Base-by-base conservation (phyloP, 2,797 vertebrate genomes). In the Microhierax caerulescens region DNA sequence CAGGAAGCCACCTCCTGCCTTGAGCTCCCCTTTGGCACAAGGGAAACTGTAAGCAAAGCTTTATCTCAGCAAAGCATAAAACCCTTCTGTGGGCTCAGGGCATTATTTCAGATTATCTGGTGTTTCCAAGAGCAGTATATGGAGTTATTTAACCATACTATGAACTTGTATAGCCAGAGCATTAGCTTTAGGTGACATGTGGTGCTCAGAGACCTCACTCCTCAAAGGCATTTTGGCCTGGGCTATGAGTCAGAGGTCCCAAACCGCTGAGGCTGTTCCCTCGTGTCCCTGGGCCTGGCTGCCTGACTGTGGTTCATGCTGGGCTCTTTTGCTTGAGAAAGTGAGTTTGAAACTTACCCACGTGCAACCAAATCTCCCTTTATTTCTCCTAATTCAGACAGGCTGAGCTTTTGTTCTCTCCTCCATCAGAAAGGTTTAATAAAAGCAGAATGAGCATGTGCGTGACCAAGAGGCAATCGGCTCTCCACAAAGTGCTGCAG, bases 31-130 rank as follows among this genome's bases (percentile, higher is more conserved):
- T 91, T 64, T 75, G 78, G 91, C 63, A 45, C 45, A 57, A 78
- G 41, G 20, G 36, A 43, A 72, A 76, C 47, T 32, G 63, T 34
- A 79, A 94, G 91, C 77, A 93, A 85, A 94, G 72, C 75, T 93
- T 85, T 79, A 74, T 43, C 75, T 67, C 36, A 93, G 84, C 75
- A 73, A 95, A 95, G 87, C 90, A 63, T 25, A 76, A 91, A 87
- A 73, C 87, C 87, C 83, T 82, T 91, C 78, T 67, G 87, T 69
- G 78, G 75, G 59, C 51, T 90, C 51, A 11, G 0, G 5, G 86
- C 91, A 73, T 88, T 76, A 85, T 56, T 95, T 85, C 82, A 85
- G 93, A 95, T 89, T 87, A 93, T 36, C 87, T 69, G 60, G 23
- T 77, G 72, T 91, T 89, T 91, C 79, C 91, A 77, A 77, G 68